phyloP scores from a whole-genome alignment of 2,113 vertebrate species.

The Phasianus colchicus region DNA sequence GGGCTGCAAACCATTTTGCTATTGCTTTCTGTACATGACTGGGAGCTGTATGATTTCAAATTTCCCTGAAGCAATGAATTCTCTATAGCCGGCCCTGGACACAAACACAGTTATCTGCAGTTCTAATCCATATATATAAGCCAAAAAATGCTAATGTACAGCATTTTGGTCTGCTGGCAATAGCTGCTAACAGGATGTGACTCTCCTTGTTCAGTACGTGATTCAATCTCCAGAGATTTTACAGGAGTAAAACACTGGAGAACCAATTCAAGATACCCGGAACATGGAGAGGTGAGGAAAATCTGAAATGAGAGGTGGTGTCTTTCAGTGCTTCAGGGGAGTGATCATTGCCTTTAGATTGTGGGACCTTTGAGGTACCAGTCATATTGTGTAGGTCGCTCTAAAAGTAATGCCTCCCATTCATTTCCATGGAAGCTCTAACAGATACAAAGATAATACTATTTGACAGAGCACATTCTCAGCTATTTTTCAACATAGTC shows the following conservation, averaged over 20 bases:
- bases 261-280: neutral
- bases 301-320: neutral
- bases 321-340: neutral
- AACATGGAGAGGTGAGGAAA: neutral
- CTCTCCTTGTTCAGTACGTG: neutral
- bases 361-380: neutral
- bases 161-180: constrained; percentile 1
- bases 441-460: too few relatives aligned
- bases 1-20: constrained; percentile 25
- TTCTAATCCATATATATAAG: constrained; percentile 19
- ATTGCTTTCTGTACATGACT: constrained; percentile 15
- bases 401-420: neutral
- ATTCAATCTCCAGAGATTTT: neutral
- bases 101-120: constrained; percentile 27
- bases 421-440: too few relatives aligned
- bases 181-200: constrained; percentile 4
- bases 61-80: constrained; percentile 49
- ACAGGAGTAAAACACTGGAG: neutral
- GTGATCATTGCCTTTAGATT: neutral
- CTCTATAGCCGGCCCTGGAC: neutral
- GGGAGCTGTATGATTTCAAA: neutral
- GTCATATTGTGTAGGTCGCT: neutral
- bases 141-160: neutral
- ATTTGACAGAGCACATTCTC: neutral
- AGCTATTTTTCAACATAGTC: neutral